Conservation (phyloP, 2,113 vertebrate species). For the Mus pahari region DNA sequence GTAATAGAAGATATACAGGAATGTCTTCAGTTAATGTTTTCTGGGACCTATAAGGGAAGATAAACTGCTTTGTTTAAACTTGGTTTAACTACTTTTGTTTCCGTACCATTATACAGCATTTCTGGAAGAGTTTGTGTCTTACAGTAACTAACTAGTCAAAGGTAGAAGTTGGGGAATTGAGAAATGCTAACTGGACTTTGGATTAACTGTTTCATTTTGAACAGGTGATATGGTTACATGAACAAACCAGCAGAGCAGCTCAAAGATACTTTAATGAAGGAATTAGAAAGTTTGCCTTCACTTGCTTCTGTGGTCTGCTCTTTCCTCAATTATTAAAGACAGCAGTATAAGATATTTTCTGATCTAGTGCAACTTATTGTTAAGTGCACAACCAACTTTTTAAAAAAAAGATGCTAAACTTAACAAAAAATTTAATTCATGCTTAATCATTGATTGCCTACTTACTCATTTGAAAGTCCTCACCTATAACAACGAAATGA, state of each 20-base stretch:
- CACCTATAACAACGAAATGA: slow-evolving; percentile 5
- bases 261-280: not conserved
- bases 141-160: not conserved
- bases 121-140: not conserved
- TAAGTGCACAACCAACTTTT: not conserved
- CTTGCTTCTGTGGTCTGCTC: not conserved
- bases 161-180: not conserved
- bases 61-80: not conserved
- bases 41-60: not conserved
- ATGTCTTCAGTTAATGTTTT: not conserved
- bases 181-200: not conserved
- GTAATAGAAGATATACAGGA: not conserved
- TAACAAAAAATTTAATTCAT: not conserved
- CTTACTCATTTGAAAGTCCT: not conserved
- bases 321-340: not conserved
- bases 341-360: not conserved
- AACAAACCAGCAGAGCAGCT: not conserved
- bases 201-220: not conserved
- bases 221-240: not conserved
- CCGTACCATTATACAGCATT: not conserved
- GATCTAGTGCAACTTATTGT: not conserved
- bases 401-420: not conserved
- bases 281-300: not conserved
- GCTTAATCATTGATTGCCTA: not conserved
- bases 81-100: slow-evolving; percentile 1